Conservation (phyloP, 2,797 vertebrate genomes). For the Sebastes steindachneri region DNA sequence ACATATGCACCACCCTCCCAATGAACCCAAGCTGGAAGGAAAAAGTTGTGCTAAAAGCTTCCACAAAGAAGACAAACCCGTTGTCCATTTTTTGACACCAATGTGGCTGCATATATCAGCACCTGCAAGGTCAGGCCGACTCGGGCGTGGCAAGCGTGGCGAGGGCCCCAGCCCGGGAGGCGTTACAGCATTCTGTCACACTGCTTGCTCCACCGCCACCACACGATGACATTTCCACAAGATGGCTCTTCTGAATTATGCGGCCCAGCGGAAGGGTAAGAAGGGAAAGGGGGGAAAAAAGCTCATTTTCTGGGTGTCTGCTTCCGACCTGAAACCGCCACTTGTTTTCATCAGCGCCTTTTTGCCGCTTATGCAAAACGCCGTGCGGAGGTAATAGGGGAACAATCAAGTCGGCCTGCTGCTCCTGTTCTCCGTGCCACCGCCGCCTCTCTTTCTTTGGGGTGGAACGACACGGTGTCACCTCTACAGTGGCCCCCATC, state of each 20-base stretch:
- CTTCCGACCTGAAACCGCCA: slow-evolving; percentile 78
- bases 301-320: slow-evolving; percentile 84
- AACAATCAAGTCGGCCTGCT: slow-evolving; percentile 72
- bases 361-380: slow-evolving; percentile 81
- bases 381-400: slow-evolving; percentile 68
- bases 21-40: slow-evolving; percentile 62
- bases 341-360: slow-evolving; percentile 82
- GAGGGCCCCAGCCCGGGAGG: slow-evolving; percentile 66
- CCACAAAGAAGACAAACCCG: slow-evolving; percentile 43
- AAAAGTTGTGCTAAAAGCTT: slow-evolving; percentile 45
- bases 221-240: slow-evolving; percentile 82
- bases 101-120: slow-evolving; percentile 76
- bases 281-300: slow-evolving; percentile 60
- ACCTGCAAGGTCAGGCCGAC: slow-evolving; percentile 79
- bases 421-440: slow-evolving; percentile 61
- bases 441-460: slow-evolving; percentile 50
- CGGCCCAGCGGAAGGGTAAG: slow-evolving; percentile 75
- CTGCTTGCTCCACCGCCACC: slow-evolving; percentile 74
- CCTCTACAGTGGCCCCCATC: slow-evolving; percentile 73
- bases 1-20: slow-evolving; percentile 71
- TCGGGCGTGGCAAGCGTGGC: slow-evolving; percentile 63
- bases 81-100: slow-evolving; percentile 70
- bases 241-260: slow-evolving; percentile 82
- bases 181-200: slow-evolving; percentile 78
- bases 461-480: slow-evolving; percentile 72